phyloP scores from a whole-genome alignment of 2,888 invertebrate species.

The Chrysina gloriosa region DNA sequence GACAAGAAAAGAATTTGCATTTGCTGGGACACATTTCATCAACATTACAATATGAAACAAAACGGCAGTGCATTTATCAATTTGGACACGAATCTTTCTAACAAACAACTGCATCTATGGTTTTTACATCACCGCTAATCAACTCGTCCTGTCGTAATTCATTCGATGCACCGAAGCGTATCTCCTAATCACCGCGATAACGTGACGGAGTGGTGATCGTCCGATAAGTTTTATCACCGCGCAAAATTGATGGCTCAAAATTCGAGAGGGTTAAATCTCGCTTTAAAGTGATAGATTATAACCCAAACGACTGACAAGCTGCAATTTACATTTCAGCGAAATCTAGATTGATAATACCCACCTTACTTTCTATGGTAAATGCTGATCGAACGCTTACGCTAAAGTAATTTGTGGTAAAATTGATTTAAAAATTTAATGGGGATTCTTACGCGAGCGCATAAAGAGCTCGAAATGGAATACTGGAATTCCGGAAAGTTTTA shows the following conservation, averaged over 20 bases:
- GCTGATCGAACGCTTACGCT: too few relatives aligned
- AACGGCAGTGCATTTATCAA: background rate
- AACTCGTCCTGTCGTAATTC: background rate
- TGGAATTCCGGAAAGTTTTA: too few relatives aligned
- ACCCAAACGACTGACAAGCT: slow-evolving; percentile 16
- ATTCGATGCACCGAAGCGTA: slow-evolving; percentile 1
- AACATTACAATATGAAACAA: too few relatives aligned
- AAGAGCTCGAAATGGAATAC: too few relatives aligned
- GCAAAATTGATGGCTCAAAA: slow-evolving; percentile 11
- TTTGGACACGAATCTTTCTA: background rate
- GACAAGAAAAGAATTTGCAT: too few relatives aligned
- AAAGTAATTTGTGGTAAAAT: too few relatives aligned
- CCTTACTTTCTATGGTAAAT: too few relatives aligned
- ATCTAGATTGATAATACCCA: slow-evolving; percentile 9
- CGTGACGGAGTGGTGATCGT: background rate
- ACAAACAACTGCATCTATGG: background rate
- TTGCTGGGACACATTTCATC: too few relatives aligned
- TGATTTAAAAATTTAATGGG: too few relatives aligned
- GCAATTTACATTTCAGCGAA: slow-evolving; percentile 27
- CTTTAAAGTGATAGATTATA: slow-evolving; percentile 31
- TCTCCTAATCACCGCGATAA: slow-evolving; percentile 4
- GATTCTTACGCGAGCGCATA: too few relatives aligned
- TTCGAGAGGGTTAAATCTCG: slow-evolving; percentile 16
- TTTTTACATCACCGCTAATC: background rate
- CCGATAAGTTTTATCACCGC: slow-evolving; percentile 13